Conservation (phyloP, 2,888 invertebrate genomes). For the Sipha maydis region DNA sequence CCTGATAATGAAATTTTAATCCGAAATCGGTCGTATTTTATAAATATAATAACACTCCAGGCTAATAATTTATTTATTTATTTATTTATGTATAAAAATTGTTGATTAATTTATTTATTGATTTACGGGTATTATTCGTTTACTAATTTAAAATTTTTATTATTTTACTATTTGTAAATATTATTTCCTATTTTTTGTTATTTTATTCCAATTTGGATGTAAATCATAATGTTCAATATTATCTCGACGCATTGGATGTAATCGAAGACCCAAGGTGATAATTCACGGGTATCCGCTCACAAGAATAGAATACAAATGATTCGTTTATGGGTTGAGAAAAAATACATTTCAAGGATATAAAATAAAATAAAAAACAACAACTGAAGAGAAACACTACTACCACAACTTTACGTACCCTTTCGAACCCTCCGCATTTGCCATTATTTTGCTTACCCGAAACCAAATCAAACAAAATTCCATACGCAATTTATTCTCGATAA, state of each 20-base stretch:
- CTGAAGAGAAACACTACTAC: not conserved
- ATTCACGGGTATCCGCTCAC: not conserved
- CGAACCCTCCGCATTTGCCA: not conserved
- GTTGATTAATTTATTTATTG: too few species aligned
- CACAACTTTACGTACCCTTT: not conserved
- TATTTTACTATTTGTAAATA: too few species aligned
- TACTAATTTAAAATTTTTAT: too few species aligned
- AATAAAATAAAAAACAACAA: not conserved
- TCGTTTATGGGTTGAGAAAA: slow-evolving; percentile 14
- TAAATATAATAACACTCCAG: too few species aligned
- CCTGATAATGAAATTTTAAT: too few species aligned
- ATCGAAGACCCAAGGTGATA: slow-evolving; percentile 28
- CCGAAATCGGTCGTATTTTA: too few species aligned
- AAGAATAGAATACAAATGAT: slow-evolving; percentile 38
- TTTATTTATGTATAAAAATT: too few species aligned
- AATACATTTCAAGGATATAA: not conserved
- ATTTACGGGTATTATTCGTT: too few species aligned
- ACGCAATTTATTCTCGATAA: slow-evolving; percentile 43
- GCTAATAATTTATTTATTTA: too few species aligned
- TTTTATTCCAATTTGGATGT: slow-evolving; percentile 39
- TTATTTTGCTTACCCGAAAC: slow-evolving; percentile 32
- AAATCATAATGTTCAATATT: slow-evolving; percentile 24
- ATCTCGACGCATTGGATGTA: not conserved
- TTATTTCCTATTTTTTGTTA: not conserved
- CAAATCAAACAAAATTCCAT: slow-evolving; percentile 46